Base-by-base conservation (phyloP, 2,888 invertebrate species). In the Eupelmus urozonus region DNA sequence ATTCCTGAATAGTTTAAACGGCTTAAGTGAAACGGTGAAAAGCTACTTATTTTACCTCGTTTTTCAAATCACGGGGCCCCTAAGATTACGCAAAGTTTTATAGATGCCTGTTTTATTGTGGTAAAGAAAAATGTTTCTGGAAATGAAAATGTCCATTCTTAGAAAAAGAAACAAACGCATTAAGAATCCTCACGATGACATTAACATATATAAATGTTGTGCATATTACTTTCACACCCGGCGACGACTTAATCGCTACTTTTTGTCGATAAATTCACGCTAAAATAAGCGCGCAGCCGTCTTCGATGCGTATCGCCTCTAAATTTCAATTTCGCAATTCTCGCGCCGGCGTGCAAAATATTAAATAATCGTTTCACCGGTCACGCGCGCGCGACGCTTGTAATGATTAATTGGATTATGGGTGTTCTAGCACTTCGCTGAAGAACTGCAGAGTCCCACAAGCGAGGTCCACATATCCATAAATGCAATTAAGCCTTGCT, bases 291-390 rank as follows among this genome's bases (percentile, higher is more conserved):
- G 9, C 34, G 34, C 3, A 34, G 34, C 34, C 34, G 3, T 34
- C 34, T 34, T 34, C 9, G 34, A 34, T 34, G n/a, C 29, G 29
- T 23, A 59, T 16, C 7, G 20, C 23, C 49, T 20, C 45, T 65
- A 29, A 27, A 63, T 45, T 57, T 42, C 42, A 57, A 73, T 73
- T 63, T 63, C 45, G 55, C 18, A 63, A 63, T 63, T 45, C 29
- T 42, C 20, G 4, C 9, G 16, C 49, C 2, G 2, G 49, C 40
- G 34, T 13, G 29, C 27, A 51, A 20, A 29, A 71, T 16, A n/a
- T 55, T 66, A 42, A 40, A 40, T 20, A 20, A 55, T 51, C 23
- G 25, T 51, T 23, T 51, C 1, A 20, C 2, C 11, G 1, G 27
- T 27, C 25, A 2, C 27, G 11, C 18, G 16, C 25, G 9, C n/a